phyloP scores from a whole-genome alignment of 2,888 invertebrate genomes.

The Ophion obscuratus region DNA sequence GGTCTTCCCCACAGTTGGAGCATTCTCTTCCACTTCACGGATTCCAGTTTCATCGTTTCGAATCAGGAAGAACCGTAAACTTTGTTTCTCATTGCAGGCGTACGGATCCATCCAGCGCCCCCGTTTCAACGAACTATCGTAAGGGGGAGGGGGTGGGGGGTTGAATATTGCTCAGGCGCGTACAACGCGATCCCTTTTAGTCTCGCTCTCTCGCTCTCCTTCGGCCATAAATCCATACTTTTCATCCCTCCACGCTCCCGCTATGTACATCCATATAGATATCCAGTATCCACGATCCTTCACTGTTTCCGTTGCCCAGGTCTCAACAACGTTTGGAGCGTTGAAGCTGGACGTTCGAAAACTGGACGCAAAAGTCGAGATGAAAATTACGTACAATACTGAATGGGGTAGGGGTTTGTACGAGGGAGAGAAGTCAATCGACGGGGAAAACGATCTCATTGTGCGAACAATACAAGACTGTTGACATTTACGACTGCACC shows the following conservation, averaged over 20 bases:
- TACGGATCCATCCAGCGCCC: slow-evolving; percentile 6
- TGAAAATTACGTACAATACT: slow-evolving; percentile 7
- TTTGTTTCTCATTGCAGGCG: slow-evolving; percentile 17
- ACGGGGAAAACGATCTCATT: slow-evolving; percentile 38
- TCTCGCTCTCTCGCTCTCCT: slow-evolving; percentile 9
- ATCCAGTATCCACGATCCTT: slow-evolving; percentile 1
- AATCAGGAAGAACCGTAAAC: slow-evolving; percentile 43
- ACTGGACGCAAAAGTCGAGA: slow-evolving; percentile 17
- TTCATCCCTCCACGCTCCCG: slow-evolving; percentile 27
- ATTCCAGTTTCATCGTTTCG: neutral
- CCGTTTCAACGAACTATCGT: slow-evolving; percentile 28
- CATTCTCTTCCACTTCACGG: neutral
- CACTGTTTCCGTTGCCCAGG: slow-evolving; percentile 33
- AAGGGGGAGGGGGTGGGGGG: slow-evolving; percentile 26
- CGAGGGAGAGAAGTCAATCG: slow-evolving; percentile 48
- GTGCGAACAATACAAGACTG: slow-evolving; percentile 49
- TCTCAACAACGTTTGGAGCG: neutral
- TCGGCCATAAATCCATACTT: slow-evolving; percentile 47
- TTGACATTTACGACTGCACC: slow-evolving; percentile 62
- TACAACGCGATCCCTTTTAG: slow-evolving; percentile 25
- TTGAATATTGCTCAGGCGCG: slow-evolving; percentile 48
- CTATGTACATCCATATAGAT: neutral
- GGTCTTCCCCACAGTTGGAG: neutral
- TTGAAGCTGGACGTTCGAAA: slow-evolving; percentile 3
- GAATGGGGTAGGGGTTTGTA: neutral